phyloP scores from a whole-genome alignment of 2,797 vertebrate genomes.

The Chromis chromis region DNA sequence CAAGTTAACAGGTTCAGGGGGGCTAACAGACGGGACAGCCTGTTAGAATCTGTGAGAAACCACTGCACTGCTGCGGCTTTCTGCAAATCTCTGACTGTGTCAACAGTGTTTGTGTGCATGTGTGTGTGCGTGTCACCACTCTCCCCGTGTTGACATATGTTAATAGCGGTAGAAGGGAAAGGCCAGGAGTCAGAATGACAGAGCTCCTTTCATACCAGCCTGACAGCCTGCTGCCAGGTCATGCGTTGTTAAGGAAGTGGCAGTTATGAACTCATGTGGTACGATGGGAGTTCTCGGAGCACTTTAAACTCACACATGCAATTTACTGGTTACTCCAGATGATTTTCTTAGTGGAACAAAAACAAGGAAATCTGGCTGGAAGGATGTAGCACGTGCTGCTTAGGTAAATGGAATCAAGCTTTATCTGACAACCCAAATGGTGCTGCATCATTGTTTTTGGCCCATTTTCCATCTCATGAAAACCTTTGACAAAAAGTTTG shows the following conservation, averaged over 20 bases:
- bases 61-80: conserved; percentile 35
- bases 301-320: conserved; percentile 35
- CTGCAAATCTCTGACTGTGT: conserved; percentile 44
- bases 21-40: conserved; percentile 52
- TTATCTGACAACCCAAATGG: conserved; percentile 1
- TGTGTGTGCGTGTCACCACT: conserved; percentile 55
- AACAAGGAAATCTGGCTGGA: conserved; percentile 1
- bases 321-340: conserved; percentile 21
- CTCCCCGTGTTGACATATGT: conserved; percentile 69
- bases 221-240: conserved; percentile 69
- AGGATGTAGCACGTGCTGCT: conserved; percentile 5
- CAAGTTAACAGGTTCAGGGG: conserved; percentile 74
- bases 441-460: conserved; percentile 14
- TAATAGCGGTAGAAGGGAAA: conserved; percentile 62
- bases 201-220: conserved; percentile 73
- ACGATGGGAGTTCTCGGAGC: conserved; percentile 48
- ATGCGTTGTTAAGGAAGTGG: conserved; percentile 60
- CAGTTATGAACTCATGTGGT: conserved; percentile 57
- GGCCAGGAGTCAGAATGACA: conserved; percentile 56
- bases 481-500: not conserved
- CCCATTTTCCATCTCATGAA: not conserved
- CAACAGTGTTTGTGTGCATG: conserved; percentile 48
- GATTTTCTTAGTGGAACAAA: conserved; percentile 14
- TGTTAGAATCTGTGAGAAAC: conserved; percentile 67
- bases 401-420: not conserved